Evolutionary conservation across 92 coral and sea anemone genomes (phyloP), one percentile per base, ranked within the genome.

Genomic region (Chrysogorgia sp.): DNA sequence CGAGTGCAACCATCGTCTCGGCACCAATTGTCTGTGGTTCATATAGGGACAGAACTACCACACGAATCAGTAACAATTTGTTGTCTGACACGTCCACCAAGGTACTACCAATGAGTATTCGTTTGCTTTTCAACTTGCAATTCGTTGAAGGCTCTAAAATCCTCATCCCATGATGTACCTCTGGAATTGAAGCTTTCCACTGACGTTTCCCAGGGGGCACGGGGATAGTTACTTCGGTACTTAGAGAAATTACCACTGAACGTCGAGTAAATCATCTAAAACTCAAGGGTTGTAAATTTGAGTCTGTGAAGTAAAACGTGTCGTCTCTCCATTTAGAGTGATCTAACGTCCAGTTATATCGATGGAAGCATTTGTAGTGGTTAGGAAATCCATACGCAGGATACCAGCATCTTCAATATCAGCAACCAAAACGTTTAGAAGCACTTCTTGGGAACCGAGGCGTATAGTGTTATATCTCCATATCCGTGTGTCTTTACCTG

Each of bases 331-430:
- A 47, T 77, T 64, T 25, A 66, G 67, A 22, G 84, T 45, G 33
- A 83, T 47, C 9, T 57, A 66, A 33, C 75, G 74, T 35, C 75
- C 56, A n/a, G 71, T 40, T 34, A 87, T 37, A 34, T 79, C 90
- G 21, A 56, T 61, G 68, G 70, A 24, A 6, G 87, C 87, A 48
- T 71, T 74, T 3, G 40, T 58, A n/a, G 67, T 49, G 29, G 83
- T 68, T 14, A 87, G 67, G 24, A 72, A 24, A 35, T 80, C 88
- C 84, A 88, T 88, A 10, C 91, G 82, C 58, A 88, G 58, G 23
- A 87, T 79, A 22, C 76, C 88, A 24, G 83, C 83, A 43, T 83
- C 88, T 67, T 63, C 57, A 13, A 83, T 84, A 65, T 79, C 72
- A 48, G 82, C 85, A 14, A 79, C 65, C 31, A 78, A 28, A 2